These are phyloP conservation scores for Drosophila equinoxialis DNA, from an alignment of 1,140 invertebrate genomes.

Conservation along the genomic window DNA sequence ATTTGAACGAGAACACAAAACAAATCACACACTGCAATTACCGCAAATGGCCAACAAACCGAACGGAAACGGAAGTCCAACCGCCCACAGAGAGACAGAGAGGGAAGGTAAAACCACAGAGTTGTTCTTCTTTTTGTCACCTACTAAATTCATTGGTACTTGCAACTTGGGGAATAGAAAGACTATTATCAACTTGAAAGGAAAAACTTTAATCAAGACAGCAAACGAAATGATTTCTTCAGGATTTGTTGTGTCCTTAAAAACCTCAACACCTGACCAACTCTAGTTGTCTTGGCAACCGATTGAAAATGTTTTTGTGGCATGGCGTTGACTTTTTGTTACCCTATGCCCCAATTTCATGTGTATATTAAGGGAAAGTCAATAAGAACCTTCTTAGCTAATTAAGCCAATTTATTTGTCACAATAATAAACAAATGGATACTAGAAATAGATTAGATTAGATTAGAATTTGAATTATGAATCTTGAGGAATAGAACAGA, in stretches of 20 bases:
- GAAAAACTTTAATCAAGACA: neutral
- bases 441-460: no score
- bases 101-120: neutral
- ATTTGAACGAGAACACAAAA: neutral
- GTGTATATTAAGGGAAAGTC: no score
- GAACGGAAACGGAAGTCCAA: neutral
- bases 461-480: no score
- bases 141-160: neutral
- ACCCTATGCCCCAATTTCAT: neutral
- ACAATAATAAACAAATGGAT: no score
- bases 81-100: neutral
- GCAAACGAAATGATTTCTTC: neutral
- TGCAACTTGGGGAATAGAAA: neutral
- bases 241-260: constrained; percentile 3
- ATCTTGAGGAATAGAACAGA: no score
- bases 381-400: no score
- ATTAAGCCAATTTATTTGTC: no score
- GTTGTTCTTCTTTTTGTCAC: neutral
- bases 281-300: neutral
- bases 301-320: neutral
- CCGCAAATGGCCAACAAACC: constrained; percentile 4
- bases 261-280: neutral
- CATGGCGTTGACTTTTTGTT: neutral
- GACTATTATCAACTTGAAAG: constrained; percentile 2
- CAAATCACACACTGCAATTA: constrained; percentile 11